Conservation (phyloP, 2,888 invertebrate species). For the Epistrophe grossulariae region DNA sequence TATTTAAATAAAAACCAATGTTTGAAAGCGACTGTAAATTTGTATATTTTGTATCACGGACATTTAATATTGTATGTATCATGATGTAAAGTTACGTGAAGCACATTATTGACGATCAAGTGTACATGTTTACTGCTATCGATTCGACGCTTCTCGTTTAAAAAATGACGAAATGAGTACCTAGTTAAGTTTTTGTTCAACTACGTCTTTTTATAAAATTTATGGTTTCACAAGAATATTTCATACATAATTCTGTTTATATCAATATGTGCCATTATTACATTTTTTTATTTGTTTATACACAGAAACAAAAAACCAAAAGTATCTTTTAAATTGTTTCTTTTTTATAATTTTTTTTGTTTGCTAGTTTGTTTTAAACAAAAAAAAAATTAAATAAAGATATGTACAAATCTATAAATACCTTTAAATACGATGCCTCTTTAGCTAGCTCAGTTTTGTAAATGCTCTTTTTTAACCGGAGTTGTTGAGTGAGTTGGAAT, state of each 20-base stretch:
- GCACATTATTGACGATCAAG: too few species aligned
- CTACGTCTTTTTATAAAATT: background rate
- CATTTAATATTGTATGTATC: too few species aligned
- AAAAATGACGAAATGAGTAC: too few species aligned
- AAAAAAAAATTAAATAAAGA: constrained; percentile 36
- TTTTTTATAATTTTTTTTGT: constrained; percentile 21
- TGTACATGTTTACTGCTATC: too few species aligned
- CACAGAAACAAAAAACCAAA: background rate
- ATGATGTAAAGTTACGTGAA: too few species aligned
- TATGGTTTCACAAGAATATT: background rate
- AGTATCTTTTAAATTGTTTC: too few species aligned
- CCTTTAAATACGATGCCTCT: constrained; percentile 37
- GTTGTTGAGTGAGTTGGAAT: constrained; percentile 73
- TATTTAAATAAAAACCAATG: too few species aligned
- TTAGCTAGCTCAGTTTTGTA: constrained; percentile 68
- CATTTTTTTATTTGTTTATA: background rate
- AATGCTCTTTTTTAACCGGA: constrained; percentile 70
- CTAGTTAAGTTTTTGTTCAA: background rate
- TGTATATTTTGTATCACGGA: too few species aligned
- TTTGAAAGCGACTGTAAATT: too few species aligned
- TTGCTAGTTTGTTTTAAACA: constrained; percentile 37
- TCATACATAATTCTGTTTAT: background rate
- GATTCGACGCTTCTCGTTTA: too few species aligned
- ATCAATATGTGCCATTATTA: background rate
- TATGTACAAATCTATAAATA: constrained; percentile 40